Evolutionary conservation across 2,113 vertebrate genomes (phyloP).

Genomic region (Rostratula benghalensis): DNA sequence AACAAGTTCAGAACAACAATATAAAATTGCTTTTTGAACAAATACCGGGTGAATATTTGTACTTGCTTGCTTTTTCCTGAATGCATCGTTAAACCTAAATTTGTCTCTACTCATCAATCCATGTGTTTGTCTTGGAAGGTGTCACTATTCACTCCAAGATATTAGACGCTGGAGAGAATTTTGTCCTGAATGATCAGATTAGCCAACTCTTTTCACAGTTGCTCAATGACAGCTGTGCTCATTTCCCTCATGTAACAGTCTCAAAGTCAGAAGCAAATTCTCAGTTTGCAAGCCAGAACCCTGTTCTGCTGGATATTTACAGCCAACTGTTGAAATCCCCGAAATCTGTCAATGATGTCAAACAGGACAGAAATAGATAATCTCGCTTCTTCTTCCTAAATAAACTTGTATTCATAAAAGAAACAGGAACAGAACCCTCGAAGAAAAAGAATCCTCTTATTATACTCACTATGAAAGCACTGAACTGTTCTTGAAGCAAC

Average conservation of each 20-base stretch:
- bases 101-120: neutral
- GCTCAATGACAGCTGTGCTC: neutral
- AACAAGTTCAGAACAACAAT: neutral
- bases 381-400: neutral
- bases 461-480: neutral
- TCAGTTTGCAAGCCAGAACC: neutral
- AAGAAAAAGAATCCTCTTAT: neutral
- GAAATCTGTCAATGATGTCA: neutral
- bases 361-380: slow-evolving; percentile 2
- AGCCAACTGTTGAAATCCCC: neutral
- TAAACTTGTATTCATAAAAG: neutral
- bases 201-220: neutral
- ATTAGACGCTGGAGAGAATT: neutral
- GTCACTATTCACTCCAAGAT: neutral
- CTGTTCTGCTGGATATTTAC: neutral
- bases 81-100: neutral
- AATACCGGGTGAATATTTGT: neutral
- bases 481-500: neutral
- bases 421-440: neutral
- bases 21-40: neutral
- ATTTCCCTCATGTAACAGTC: neutral
- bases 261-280: neutral
- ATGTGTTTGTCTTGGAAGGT: neutral
- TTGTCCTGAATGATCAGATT: neutral
- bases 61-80: neutral